Conservation (phyloP, 2,797 vertebrate genomes). For the Lates japonicus region DNA sequence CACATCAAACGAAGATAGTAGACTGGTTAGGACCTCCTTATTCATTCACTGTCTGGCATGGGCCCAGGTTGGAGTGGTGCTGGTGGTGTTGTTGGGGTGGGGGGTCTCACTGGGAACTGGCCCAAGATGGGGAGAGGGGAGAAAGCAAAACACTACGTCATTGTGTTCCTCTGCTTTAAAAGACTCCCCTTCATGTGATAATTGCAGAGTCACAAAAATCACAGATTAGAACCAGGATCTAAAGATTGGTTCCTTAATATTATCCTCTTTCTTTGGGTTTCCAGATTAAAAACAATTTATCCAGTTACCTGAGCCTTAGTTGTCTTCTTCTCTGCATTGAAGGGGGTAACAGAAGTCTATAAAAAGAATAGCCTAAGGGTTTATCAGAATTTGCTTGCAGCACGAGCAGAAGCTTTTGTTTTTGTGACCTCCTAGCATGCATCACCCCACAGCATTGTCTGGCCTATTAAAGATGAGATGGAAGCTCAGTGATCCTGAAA, state of each 20-base stretch:
- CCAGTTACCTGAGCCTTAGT: slow-evolving; percentile 37
- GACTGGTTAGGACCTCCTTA: slow-evolving; percentile 74
- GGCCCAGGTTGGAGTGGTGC: slow-evolving; percentile 73
- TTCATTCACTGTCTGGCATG: slow-evolving; percentile 80
- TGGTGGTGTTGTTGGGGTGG: slow-evolving; percentile 62
- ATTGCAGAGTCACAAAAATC: slow-evolving; percentile 50
- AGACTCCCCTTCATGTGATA: slow-evolving; percentile 72
- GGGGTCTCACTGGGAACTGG: slow-evolving; percentile 63
- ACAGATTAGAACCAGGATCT: slow-evolving; percentile 26
- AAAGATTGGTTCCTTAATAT: slow-evolving; percentile 5
- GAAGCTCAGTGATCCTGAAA: slow-evolving; percentile 62
- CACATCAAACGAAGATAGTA: slow-evolving; percentile 84
- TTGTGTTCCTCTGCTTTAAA: slow-evolving; percentile 77
- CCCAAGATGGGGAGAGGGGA: slow-evolving; percentile 61
- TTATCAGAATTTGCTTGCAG: slow-evolving; percentile 57
- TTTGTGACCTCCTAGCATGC: slow-evolving; percentile 73
- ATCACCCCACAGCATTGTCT: slow-evolving; percentile 67
- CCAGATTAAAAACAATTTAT: slow-evolving; percentile 21
- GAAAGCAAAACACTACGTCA: slow-evolving; percentile 80
- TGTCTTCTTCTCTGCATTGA: slow-evolving; percentile 25
- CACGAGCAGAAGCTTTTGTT: slow-evolving; percentile 63
- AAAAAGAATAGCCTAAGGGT: slow-evolving; percentile 60
- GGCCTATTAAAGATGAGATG: slow-evolving; percentile 69
- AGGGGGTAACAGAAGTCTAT: slow-evolving; percentile 39
- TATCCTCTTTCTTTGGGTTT: slow-evolving; percentile 6